A percentile compares a stretch with the other conserved stretches of the same genome.
phyloP scores from a whole-genome alignment of 2,113 vertebrate genomes.

The Pungitius pungitius region DNA sequence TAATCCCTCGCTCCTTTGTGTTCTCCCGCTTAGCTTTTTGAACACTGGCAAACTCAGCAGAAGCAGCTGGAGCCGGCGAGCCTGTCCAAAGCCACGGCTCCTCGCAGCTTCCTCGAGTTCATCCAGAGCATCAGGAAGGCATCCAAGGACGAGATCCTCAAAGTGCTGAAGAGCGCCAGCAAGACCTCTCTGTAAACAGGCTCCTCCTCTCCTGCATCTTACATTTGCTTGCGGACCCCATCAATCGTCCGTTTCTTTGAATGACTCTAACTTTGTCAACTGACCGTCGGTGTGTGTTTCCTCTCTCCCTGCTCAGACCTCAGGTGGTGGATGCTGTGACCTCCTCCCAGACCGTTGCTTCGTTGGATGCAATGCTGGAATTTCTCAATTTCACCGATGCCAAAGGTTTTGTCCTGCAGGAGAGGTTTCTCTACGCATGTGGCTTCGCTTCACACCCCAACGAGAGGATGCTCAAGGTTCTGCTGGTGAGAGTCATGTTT shows the following conservation, averaged over 20 bases:
- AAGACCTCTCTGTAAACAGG: constrained; percentile 88
- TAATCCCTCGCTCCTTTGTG: constrained; percentile 26
- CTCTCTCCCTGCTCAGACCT: constrained; percentile 79
- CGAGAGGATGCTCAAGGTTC: constrained; percentile 86
- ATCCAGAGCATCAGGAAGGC: constrained; percentile 89
- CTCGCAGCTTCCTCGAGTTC: constrained; percentile 88
- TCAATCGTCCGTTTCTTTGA: constrained; percentile 1
- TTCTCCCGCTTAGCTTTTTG: constrained; percentile 77
- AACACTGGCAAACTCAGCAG: constrained; percentile 86
- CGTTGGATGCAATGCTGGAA: constrained; percentile 88
- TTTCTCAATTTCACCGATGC: constrained; percentile 93
- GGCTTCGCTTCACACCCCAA: constrained; percentile 93
- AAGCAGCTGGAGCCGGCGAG: constrained; percentile 87
- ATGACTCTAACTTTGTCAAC: neutral
- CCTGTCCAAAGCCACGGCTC: constrained; percentile 86
- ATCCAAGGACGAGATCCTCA: constrained; percentile 89
- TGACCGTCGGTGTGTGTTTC: neutral
- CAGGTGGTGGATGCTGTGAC: constrained; percentile 94
- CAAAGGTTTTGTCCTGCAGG: constrained; percentile 85
- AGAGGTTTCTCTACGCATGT: constrained; percentile 95
- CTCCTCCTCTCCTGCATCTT: constrained; percentile 19
- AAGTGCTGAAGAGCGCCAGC: constrained; percentile 86
- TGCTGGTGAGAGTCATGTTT: constrained; percentile 84
- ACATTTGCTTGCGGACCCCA: neutral
- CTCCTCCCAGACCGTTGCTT: constrained; percentile 90